Conservation (phyloP, 2,113 vertebrate genomes). For the Rostratula benghalensis region DNA sequence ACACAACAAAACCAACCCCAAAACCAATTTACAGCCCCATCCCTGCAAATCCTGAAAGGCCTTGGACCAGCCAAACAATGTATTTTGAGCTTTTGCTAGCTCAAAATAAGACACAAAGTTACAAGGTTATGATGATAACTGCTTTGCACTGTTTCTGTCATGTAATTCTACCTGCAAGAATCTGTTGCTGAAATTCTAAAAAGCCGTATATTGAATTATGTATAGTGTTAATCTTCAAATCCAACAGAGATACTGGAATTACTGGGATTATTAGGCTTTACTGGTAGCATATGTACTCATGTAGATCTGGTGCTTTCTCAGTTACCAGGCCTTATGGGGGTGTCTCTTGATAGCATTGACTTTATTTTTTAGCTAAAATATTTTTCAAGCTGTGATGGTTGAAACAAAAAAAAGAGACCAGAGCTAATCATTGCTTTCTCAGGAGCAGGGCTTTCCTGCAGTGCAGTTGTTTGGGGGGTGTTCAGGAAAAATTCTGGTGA, state of each 20-base stretch:
- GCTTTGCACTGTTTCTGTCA: not conserved
- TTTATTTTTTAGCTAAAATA: not conserved
- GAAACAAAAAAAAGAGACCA: not conserved
- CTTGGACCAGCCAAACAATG: not conserved
- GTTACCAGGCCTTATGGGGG: not conserved
- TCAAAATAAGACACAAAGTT: not conserved
- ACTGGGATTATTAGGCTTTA: not conserved
- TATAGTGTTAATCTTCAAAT: conserved; percentile 15
- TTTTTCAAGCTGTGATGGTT: not conserved
- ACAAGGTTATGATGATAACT: not conserved
- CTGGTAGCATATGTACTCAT: not conserved
- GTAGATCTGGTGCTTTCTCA: not conserved
- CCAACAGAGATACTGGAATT: not conserved
- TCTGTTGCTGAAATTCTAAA: not conserved
- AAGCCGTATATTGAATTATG: not conserved
- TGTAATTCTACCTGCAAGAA: not conserved
- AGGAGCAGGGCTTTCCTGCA: not conserved
- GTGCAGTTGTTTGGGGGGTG: not conserved
- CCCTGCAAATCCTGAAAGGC: not conserved
- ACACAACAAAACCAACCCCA: no score
- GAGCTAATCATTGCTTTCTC: not conserved
- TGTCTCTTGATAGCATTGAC: not conserved
- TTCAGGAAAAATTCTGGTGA: not conserved
- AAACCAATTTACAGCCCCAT: no score
- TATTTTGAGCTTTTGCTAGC: not conserved